Percentiles rank a stretch among this genome's conserved stretches.
Conservation (phyloP, 2,888 invertebrate species). For the Ligdia adustata region DNA sequence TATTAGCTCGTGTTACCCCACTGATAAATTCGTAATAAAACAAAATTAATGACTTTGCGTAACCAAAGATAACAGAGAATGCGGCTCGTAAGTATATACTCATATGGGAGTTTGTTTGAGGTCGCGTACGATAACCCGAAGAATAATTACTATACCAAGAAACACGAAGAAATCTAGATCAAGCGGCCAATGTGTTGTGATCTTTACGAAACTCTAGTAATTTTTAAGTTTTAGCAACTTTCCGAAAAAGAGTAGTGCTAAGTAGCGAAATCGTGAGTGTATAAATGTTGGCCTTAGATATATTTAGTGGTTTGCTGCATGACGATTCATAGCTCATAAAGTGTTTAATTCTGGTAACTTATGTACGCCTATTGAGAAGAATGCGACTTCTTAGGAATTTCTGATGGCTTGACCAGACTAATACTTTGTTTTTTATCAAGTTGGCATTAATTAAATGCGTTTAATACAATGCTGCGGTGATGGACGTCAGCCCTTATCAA, state of each 20-base stretch:
- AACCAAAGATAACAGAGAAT: conserved; percentile 27
- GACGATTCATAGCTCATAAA: too few relatives aligned
- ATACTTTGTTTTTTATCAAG: too few relatives aligned
- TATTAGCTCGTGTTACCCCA: conserved; percentile 3
- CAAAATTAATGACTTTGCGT: conserved; percentile 24
- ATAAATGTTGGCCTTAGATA: too few relatives aligned
- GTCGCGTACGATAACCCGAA: conserved; percentile 52
- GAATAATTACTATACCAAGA: conserved; percentile 47
- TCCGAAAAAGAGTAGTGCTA: conserved; percentile 74
- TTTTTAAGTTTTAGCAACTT: conserved; percentile 69
- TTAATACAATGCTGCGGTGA: too few relatives aligned
- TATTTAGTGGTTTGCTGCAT: too few relatives aligned
- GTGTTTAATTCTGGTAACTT: too few relatives aligned
- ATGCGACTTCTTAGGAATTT: too few relatives aligned
- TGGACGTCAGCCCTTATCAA: too few relatives aligned
- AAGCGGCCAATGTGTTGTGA: conserved; percentile 70
- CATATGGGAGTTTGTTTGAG: conserved; percentile 28
- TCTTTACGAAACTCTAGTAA: conserved; percentile 74
- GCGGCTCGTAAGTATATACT: conserved; percentile 5
- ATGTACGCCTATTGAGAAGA: too few relatives aligned
- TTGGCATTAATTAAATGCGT: too few relatives aligned
- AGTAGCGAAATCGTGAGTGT: conserved; percentile 69
- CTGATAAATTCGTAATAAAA: conserved; percentile 26
- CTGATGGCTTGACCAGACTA: too few relatives aligned
- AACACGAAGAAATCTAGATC: conserved; percentile 75